These are phyloP conservation scores for Setipinna tenuifilis DNA, from an alignment of 2,797 vertebrate genomes.

Conservation along the genomic window DNA sequence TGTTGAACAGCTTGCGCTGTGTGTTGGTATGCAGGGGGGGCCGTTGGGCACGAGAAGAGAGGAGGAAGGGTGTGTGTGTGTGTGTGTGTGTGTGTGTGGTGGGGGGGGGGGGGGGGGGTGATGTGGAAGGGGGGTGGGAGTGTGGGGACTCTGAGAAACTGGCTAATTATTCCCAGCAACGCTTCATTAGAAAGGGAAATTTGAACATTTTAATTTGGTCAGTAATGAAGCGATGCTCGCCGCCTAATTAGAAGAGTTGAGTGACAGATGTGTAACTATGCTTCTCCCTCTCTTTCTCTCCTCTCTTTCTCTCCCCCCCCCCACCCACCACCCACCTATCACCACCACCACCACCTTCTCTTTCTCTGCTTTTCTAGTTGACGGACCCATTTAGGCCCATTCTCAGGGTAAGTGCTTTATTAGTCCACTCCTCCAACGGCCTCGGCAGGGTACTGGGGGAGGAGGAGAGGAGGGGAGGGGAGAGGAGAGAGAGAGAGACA, in stretches of 20 bases:
- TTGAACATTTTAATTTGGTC: conserved; percentile 80
- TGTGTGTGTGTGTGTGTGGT: no score
- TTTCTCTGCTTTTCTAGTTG: conserved; percentile 76
- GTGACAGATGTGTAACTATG: conserved; percentile 81
- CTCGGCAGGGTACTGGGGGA: conserved; percentile 56
- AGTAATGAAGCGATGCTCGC: conserved; percentile 81
- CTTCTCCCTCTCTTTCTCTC: background rate
- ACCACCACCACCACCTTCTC: background rate
- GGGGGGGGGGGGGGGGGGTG: no score
- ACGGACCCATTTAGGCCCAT: conserved; percentile 96
- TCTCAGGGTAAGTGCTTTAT: conserved; percentile 90
- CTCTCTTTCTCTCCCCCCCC: conserved; percentile 31
- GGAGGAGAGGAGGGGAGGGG: conserved; percentile 7
- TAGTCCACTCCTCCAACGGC: conserved; percentile 56
- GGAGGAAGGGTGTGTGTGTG: no score
- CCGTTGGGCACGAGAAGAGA: background rate
- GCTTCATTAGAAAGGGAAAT: conserved; percentile 86
- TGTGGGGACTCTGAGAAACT: conserved; percentile 60
- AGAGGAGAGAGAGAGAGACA: no score
- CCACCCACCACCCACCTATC: no score
- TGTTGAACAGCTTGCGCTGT: conserved; percentile 16
- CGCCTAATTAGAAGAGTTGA: conserved; percentile 84
- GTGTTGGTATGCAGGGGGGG: background rate
- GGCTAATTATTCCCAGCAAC: conserved; percentile 79
- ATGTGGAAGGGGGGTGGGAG: no score